These are phyloP conservation scores for Cantharis nigra DNA, from an alignment of 2,888 invertebrate genomes.

Conservation along the genomic window DNA sequence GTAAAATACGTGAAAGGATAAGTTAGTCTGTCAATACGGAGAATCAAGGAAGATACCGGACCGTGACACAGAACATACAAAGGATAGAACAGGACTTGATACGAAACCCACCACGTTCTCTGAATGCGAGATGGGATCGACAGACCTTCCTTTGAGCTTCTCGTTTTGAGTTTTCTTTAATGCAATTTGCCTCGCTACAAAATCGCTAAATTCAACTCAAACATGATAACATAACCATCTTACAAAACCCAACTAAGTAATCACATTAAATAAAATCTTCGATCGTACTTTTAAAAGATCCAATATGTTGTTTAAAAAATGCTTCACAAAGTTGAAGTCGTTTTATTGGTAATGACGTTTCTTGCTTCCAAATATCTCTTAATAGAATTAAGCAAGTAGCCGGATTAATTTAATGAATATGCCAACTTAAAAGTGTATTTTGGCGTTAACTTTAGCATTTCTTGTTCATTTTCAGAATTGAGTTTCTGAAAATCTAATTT, in stretches of 20 bases:
- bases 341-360: background rate
- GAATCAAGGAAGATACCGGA: conserved; percentile 46
- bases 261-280: background rate
- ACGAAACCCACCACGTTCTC: conserved; percentile 46
- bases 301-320: background rate
- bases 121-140: conserved; percentile 51
- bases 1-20: conserved; percentile 43
- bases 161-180: conserved; percentile 47
- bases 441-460: conserved; percentile 38
- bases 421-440: conserved; percentile 2
- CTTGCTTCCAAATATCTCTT: background rate
- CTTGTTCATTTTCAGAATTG: conserved; percentile 46
- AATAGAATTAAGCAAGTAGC: background rate
- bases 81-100: conserved; percentile 44
- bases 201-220: conserved; percentile 15
- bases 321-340: background rate
- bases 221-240: conserved; percentile 3
- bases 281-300: background rate
- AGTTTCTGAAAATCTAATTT: conserved; percentile 52
- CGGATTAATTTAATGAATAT: background rate
- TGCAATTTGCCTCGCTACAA: conserved; percentile 42
- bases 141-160: conserved; percentile 46
- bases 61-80: conserved; percentile 47
- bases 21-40: conserved; percentile 50
- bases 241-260: background rate